Conservation (phyloP, 2,797 vertebrate species). For the Danionella dracula region DNA sequence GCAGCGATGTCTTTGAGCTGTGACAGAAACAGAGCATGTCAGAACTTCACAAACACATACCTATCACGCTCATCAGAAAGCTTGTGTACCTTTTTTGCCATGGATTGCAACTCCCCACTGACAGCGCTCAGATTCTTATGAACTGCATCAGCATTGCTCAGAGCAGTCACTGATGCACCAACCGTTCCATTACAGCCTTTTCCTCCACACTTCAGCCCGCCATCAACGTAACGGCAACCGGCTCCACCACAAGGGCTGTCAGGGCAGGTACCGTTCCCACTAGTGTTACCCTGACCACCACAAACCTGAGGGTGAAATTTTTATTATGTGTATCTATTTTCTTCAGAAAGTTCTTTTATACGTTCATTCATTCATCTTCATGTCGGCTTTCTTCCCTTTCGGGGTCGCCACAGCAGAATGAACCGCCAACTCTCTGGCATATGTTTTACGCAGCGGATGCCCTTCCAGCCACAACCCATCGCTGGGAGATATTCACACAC, state of each 20-base stretch:
- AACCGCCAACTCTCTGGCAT: too few relatives aligned
- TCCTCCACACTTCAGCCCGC: conserved; percentile 67
- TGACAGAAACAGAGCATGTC: not conserved
- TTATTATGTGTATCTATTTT: too few relatives aligned
- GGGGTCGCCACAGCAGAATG: too few relatives aligned
- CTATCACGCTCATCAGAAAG: not conserved
- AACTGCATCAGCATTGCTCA: conserved; percentile 54
- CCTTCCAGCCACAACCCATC: too few relatives aligned
- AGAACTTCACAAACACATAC: not conserved
- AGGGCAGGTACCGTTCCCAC: conserved; percentile 58
- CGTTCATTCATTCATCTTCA: too few relatives aligned
- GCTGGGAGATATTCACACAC: too few relatives aligned
- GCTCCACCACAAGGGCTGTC: conserved; percentile 70
- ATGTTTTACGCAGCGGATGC: too few relatives aligned
- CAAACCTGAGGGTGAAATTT: conserved; percentile 58
- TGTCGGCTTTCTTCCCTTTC: too few relatives aligned
- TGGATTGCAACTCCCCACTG: conserved; percentile 59
- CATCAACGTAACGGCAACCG: conserved; percentile 65
- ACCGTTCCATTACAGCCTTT: conserved; percentile 68
- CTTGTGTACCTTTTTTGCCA: conserved; percentile 68
- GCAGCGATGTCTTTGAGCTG: conserved; percentile 76
- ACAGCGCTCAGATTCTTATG: conserved; percentile 57
- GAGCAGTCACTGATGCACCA: conserved; percentile 59
- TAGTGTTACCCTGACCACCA: conserved; percentile 54
- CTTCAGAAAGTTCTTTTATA: too few relatives aligned